These are phyloP conservation scores for Myotis daubentonii DNA, from an alignment of 2,797 vertebrate genomes.

Conservation along the genomic window DNA sequence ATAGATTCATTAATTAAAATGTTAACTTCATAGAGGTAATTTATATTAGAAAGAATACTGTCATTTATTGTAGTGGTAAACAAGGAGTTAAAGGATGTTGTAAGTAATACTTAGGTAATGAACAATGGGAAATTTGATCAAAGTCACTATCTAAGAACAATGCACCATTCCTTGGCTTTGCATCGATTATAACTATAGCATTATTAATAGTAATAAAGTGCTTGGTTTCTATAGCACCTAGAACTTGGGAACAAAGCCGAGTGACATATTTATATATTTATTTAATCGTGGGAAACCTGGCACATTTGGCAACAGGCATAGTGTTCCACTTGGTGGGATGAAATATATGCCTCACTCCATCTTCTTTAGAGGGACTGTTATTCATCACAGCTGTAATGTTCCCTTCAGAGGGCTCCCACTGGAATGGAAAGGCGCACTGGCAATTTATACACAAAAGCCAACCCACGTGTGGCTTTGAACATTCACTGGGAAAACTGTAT, in stretches of 20 bases:
- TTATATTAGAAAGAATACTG: not conserved
- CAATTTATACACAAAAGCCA: slow-evolving; percentile 72
- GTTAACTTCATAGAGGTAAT: not conserved
- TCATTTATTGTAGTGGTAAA: not conserved
- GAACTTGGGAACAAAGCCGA: slow-evolving; percentile 58
- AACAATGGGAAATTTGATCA: not conserved
- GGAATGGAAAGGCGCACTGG: slow-evolving; percentile 62
- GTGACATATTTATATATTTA: slow-evolving; percentile 40
- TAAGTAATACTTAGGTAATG: not conserved
- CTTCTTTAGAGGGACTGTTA: slow-evolving; percentile 50
- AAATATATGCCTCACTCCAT: not conserved
- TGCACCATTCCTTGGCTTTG: not conserved
- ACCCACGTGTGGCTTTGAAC: slow-evolving; percentile 63
- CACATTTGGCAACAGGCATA: slow-evolving; percentile 7
- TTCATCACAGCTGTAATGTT: slow-evolving; percentile 70
- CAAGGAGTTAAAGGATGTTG: not conserved
- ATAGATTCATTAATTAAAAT: not conserved
- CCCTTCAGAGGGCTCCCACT: slow-evolving; percentile 49
- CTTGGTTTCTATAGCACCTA: slow-evolving; percentile 21
- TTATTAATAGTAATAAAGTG: slow-evolving; percentile 49
- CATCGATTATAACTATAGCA: not conserved
- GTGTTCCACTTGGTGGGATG: slow-evolving; percentile 53
- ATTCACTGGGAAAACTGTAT: slow-evolving; percentile 41
- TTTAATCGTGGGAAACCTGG: slow-evolving; percentile 48
- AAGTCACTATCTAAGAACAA: not conserved